A percentile compares a stretch with the other conserved stretches of the same genome.
Conservation (phyloP, 2,113 vertebrate species). For the Malurus melanocephalus region DNA sequence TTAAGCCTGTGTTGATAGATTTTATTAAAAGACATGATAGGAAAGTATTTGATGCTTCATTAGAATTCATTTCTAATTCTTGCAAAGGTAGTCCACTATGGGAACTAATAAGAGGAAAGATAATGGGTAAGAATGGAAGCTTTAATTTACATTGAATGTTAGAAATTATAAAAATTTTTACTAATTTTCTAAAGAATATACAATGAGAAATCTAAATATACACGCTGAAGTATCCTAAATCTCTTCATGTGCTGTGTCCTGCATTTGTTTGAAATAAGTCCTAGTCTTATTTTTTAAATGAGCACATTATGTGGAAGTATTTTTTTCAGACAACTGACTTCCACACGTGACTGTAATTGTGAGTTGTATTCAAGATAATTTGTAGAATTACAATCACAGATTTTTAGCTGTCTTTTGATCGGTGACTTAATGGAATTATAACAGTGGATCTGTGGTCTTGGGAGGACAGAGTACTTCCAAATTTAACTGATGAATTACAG, state of each 20-base stretch:
- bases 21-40: background rate
- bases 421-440: background rate
- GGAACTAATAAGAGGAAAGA: background rate
- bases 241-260: background rate
- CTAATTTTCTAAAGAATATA: background rate
- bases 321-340: background rate
- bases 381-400: background rate
- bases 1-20: background rate
- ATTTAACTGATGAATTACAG: background rate
- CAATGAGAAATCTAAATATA: background rate
- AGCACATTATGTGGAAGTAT: rapidly evolving
- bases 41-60: background rate
- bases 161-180: background rate
- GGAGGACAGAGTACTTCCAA: background rate
- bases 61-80: background rate
- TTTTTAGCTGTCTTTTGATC: background rate
- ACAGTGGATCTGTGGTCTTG: background rate
- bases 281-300: background rate
- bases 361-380: background rate
- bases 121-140: background rate
- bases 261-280: background rate
- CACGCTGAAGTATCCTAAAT: background rate
- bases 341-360: background rate
- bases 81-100: background rate
- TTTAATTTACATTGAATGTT: background rate